Percentiles rank a stretch among this genome's conserved stretches.
Conservation (phyloP, 92 coral and sea anemone genomes). For the Metridium senile region DNA sequence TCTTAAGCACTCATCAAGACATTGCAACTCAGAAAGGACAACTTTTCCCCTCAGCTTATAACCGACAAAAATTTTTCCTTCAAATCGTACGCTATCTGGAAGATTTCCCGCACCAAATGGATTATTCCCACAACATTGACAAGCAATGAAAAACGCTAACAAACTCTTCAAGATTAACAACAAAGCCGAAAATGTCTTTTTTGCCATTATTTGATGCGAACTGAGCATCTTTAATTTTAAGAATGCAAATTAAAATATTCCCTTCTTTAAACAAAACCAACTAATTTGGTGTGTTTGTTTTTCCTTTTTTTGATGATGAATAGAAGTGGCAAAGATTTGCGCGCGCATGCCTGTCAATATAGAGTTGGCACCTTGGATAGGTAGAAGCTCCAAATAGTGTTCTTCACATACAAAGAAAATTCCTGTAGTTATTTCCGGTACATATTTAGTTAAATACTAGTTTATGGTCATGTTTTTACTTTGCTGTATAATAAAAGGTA, state of each 20-base stretch:
- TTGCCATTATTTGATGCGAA: too few relatives aligned
- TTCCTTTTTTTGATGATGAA: background rate
- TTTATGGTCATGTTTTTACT: too few relatives aligned
- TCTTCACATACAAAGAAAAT: background rate
- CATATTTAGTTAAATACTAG: too few relatives aligned
- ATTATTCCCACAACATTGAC: background rate
- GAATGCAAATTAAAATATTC: too few relatives aligned
- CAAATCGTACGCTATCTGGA: background rate
- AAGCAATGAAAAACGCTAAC: background rate
- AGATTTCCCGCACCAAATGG: background rate
- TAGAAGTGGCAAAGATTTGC: background rate
- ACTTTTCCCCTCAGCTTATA: background rate
- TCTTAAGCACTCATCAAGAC: slow-evolving; percentile 20
- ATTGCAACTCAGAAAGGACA: slow-evolving; percentile 3
- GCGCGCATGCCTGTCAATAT: too few relatives aligned
- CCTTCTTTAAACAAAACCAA: too few relatives aligned
- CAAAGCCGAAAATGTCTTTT: background rate
- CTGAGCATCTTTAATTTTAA: too few relatives aligned
- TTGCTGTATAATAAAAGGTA: too few relatives aligned
- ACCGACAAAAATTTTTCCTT: background rate
- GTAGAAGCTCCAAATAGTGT: background rate
- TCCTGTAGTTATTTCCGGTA: too few relatives aligned
- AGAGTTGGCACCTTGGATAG: too few relatives aligned
- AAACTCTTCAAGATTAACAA: background rate
- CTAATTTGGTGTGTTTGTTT: background rate